Base-by-base conservation (phyloP, 2,888 invertebrate species). In the Coenonympha arcania region DNA sequence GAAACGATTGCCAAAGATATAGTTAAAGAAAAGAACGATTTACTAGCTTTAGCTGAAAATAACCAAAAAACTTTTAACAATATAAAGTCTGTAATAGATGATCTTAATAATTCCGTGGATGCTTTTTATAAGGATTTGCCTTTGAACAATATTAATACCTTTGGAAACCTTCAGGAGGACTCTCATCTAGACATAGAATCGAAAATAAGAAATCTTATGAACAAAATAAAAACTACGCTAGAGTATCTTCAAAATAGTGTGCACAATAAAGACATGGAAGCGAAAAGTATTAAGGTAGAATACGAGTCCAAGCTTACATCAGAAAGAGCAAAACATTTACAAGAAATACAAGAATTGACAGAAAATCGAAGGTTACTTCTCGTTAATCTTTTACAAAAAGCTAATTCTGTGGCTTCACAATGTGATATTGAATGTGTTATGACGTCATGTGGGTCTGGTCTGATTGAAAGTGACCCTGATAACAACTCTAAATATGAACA, bases 11-110 rank as follows among this genome's bases (percentile, higher is more conserved):
- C 69, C 3, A 56, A 42, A 28, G 58, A 65, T 44, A 56, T 67
- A 24, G 42, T 73, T 2, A 51, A 59, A 36, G 59, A 75, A 60
- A 76, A 68, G 58, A 60, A 69, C 15, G 33, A 47, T n/a, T 6
- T 56, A 26, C 39, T 16, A 22, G 16, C 20, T 47, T 44, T 56
- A 43, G 48, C 52, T 18, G 45, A 55, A 44, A 37, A 59, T 37
- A 41, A 33, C 33, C 50, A 55, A 52, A 45, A 28, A 30, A 51
- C 54, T 42, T 39, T 55, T 15, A 39, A 20, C 9, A 34, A 33
- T 11, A 37, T 55, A 37, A 42, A 53, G 44, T 56, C 43, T 6
- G 47, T 57, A 54, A 51, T 58, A 24, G 57, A 54, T 15, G 50
- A 50, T 42, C 60, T 43, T 44, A 59, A 53, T 28, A 54, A 60